Evolutionary conservation across 2,888 invertebrate species (phyloP), one percentile per base, ranked within the genome.

Genomic region (Ditula angustiorana): DNA sequence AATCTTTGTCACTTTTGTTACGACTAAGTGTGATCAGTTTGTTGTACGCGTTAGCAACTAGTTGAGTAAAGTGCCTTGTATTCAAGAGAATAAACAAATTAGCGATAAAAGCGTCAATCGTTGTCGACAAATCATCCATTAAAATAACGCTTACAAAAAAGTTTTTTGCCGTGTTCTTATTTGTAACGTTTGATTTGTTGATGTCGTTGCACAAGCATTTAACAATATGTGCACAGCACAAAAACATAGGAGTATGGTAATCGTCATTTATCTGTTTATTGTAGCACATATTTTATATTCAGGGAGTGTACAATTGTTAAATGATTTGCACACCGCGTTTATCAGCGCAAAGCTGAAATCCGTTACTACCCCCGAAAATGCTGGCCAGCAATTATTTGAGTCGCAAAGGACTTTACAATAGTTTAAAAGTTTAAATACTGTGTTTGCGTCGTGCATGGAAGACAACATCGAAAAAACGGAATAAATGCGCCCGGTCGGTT

Each of bases 201-300:
- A 53, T 21, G 23, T 53, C 53, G 2, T 44, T 56, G 30, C 56
- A 56, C 26, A 55, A 19, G 26, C 26, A 56, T 10, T 56, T 28
- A 19, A 56, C 44, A 21, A 56, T 11, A 56, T 44, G 28, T 21
- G 56, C 28, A 28, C 56, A 56, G n/a, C 56, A 56, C 3, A 56
- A 44, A 56, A 44, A 55, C 16, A 37, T 35, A 7, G 37, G 24
- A 16, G 37, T 37, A 13, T 55, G 13, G 16, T 13, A 37, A 24
- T 37, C 24, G 16, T 13, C 26, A 33, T 21, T 30, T 4, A 50
- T 3, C 30, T 2, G 30, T 33, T 52, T 33, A 5, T 52, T 33
- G 33, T 19, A 52, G 10, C 21, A 30, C 2, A 52, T 30, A 33
- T 33, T 33, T 2, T 5, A 5, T 33, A 21, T 21, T 41, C n/a